Conservation (phyloP, 2,888 invertebrate species). For the Leptogaster cylindrica region DNA sequence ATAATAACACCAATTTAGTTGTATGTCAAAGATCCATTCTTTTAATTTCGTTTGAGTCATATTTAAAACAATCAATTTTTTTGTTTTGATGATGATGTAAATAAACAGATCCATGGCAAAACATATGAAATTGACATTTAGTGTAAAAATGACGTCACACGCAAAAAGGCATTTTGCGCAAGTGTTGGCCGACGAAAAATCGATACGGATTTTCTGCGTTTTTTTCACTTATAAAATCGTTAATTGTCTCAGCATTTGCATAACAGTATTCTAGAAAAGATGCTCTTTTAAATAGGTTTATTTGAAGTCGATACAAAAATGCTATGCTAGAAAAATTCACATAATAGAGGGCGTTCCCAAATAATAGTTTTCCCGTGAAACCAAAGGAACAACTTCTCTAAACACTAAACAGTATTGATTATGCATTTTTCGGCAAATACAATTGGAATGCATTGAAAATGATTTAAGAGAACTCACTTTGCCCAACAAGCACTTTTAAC, state of each 20-base stretch:
- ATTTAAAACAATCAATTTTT: too few relatives aligned
- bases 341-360: neutral
- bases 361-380: neutral
- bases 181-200: conserved; percentile 47
- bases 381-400: neutral
- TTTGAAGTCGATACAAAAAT: too few relatives aligned
- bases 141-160: conserved; percentile 40
- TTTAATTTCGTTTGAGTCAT: neutral
- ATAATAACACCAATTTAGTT: too few relatives aligned
- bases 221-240: neutral
- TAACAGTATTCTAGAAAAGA: neutral
- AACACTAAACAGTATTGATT: neutral
- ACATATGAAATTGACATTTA: conserved; percentile 7
- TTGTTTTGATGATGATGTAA: too few relatives aligned
- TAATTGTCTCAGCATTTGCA: neutral
- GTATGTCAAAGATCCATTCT: too few relatives aligned
- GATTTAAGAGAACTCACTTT: conserved; percentile 72
- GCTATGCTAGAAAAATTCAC: too few relatives aligned
- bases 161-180: conserved; percentile 43
- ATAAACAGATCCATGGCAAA: neutral
- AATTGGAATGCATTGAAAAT: too few relatives aligned
- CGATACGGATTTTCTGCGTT: conserved; percentile 44
- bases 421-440: too few relatives aligned
- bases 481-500: conserved; percentile 84
- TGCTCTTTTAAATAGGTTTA: too few relatives aligned